Evolutionary conservation across 64 coral and sea anemone species (phyloP), one percentile per base, ranked within the genome.

Genomic region (Porites australiensis): DNA sequence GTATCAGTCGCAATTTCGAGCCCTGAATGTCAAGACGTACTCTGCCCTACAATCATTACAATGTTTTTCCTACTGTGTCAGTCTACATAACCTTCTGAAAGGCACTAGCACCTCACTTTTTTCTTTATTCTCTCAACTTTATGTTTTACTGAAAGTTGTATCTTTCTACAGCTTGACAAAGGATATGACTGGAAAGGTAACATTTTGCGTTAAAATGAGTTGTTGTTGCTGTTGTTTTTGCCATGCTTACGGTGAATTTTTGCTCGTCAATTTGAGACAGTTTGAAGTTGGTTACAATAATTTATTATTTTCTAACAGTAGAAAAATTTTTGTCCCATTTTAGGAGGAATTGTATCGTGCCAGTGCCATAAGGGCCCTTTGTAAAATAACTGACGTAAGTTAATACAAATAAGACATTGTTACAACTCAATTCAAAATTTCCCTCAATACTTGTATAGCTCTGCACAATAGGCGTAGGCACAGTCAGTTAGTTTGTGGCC

Each of bases 381-480:
- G 98, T 72, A 99, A 94, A 79, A 99, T 99, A 53, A 99, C 98
- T 62, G 98, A 99, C 81, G 94, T 97, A 89, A 89, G 92, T 89
- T 9, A 18, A 53, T 44, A 23, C n/a, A 14, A 58, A 55, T 57
- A 11, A 57, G 6, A 9, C 3, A 3, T 81, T 79, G 37, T 46
- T 6, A n/a, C 19, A 59, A 82, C 18, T 44, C 58, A n/a, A 59
- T 81, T 23, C 16, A 57, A 37, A 37, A 37, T 37, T 37, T 37
- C 27, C 27, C 27, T 37, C 27, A 37, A 37, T 37, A 37, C 27
- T 37, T 37, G 27, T 37, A 37, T 37, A 37, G 27, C 27, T 37
- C 27, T 37, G 27, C 27, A 37, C 27, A 37, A 37, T 37, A 37
- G 27, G 27, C 27, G 1, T 37, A 37, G 27, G 27, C 27, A 37